A percentile compares a stretch with the other conserved stretches of the same genome.
Evolutionary conservation across 2,888 invertebrate genomes (phyloP).

Genomic region (Heliothis peltigera): DNA sequence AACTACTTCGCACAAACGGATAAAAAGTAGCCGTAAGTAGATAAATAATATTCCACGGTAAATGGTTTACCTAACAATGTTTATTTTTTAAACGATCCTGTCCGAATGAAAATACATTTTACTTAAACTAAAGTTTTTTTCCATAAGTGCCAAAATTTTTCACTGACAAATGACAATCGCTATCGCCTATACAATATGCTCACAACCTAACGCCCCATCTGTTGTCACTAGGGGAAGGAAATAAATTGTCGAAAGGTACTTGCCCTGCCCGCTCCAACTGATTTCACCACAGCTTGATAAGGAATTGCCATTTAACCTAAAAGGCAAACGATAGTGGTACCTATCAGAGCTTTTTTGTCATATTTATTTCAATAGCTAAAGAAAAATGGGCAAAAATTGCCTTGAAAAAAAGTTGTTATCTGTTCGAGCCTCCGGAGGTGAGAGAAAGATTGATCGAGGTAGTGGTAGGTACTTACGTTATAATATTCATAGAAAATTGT

Average conservation of each 20-base stretch:
- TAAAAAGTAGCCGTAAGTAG: too few species aligned
- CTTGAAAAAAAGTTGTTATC: constrained; percentile 28
- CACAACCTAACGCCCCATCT: constrained; percentile 66
- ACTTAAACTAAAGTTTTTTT: too few species aligned
- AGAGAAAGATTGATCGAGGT: constrained; percentile 34
- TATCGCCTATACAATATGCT: constrained; percentile 12
- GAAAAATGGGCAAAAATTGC: constrained; percentile 14
- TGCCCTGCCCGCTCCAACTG: constrained; percentile 59
- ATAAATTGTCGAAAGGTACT: constrained; percentile 74
- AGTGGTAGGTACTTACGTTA: constrained; percentile 8
- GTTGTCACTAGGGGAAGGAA: constrained; percentile 70
- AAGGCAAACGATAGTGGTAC: constrained; percentile 52
- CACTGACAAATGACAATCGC: constrained; percentile 41
- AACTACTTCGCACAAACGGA: too few species aligned
- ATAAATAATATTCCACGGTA: too few species aligned
- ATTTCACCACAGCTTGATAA: constrained; percentile 63
- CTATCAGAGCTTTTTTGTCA: constrained; percentile 41
- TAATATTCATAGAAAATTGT: constrained; percentile 28
- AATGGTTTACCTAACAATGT: too few species aligned
- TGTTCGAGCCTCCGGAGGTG: not conserved
- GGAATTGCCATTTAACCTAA: constrained; percentile 60
- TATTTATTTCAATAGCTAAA: constrained; percentile 49
- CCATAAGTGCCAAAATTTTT: not conserved
- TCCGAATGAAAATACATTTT: too few species aligned
- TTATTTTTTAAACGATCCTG: too few species aligned